Base-by-base conservation (phyloP, 2,888 invertebrate genomes). In the Diadegma fenestrale region DNA sequence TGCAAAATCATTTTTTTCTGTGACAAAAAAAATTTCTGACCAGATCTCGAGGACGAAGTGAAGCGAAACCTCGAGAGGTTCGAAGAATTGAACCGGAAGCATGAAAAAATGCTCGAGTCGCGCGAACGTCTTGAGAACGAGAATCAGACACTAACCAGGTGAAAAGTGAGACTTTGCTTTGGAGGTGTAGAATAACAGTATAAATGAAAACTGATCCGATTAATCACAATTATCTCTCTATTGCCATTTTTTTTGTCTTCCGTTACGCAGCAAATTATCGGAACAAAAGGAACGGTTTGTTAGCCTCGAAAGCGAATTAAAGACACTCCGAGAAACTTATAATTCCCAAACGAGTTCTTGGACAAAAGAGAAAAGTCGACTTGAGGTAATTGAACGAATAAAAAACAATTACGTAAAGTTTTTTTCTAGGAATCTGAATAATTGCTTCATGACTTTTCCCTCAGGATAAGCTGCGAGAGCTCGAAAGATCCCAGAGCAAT, bases 101-200 rank as follows among this genome's bases (percentile, higher is more conserved):
- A 97, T 94, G 98, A 98, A 93, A 95, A 97, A 85, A 94, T 98
- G 51, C 97, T 97, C 92, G 98, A 98, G 92, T 97, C 97, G 85
- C 98, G 97, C 94, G 97, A 97, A 8, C 96, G 97, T 92, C 94
- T 98, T 4, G 97, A 97, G 5, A 96, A 96, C 80, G 97, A 98
- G 92, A 98, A 97, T 91, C 97, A 98, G 94, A 96, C 96, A 89
- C 94, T 97, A 17, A 96, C 97, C 93, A 95, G 95, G 97, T 97
- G 94, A 91, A 91, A 85, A 77, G 82, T 85, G 85, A 85, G 82
- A 63, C 58, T 85, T 80, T 80, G 71, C 66, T 80, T 66, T 45
- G 51, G 79, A 61, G 71, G n/a, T 72, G 79, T 76, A 66, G 64
- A 72, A 61, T 12, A 68, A 77, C 45, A 22, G 73, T 45, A n/a